These are phyloP conservation scores for Notospermus geniculatus DNA, from an alignment of 1,140 invertebrate genomes.

Conservation along the genomic window DNA sequence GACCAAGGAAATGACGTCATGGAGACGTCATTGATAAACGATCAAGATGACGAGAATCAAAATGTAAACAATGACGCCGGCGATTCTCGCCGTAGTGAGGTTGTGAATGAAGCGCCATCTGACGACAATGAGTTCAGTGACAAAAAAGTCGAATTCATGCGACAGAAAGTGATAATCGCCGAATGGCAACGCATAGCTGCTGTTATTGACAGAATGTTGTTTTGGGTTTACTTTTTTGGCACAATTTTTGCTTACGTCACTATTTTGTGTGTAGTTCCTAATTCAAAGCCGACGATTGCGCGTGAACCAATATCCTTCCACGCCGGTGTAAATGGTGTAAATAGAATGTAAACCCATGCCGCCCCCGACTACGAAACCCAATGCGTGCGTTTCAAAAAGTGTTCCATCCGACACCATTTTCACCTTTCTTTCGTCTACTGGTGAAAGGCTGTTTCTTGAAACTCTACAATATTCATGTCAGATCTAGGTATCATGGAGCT, in stretches of 20 bases:
- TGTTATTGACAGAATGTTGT: constrained; percentile 46
- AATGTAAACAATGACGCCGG: constrained; percentile 14
- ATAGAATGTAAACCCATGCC: too few species aligned
- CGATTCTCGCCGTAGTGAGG: not conserved
- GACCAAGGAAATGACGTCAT: constrained; percentile 8
- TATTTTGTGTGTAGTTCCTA: constrained; percentile 42
- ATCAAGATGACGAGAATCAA: constrained; percentile 7
- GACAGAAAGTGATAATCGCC: constrained; percentile 40
- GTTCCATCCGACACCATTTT: too few species aligned
- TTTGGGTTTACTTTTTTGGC: constrained; percentile 47
- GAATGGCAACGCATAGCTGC: constrained; percentile 53
- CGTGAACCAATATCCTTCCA: too few species aligned
- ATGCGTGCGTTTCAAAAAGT: too few species aligned
- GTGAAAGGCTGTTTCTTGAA: too few species aligned
- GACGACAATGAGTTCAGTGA: constrained; percentile 2
- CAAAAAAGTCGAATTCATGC: constrained; percentile 23
- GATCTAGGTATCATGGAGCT: too few species aligned
- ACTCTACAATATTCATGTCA: too few species aligned
- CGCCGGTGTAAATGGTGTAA: too few species aligned
- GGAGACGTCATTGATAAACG: not conserved
- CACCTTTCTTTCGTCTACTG: too few species aligned
- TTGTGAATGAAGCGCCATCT: constrained; percentile 4
- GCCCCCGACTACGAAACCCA: too few species aligned
- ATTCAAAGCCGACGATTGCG: constrained; percentile 17
- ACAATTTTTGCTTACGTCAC: constrained; percentile 47